These are phyloP conservation scores for Dione juno DNA, from an alignment of 2,888 invertebrate genomes.

Conservation along the genomic window DNA sequence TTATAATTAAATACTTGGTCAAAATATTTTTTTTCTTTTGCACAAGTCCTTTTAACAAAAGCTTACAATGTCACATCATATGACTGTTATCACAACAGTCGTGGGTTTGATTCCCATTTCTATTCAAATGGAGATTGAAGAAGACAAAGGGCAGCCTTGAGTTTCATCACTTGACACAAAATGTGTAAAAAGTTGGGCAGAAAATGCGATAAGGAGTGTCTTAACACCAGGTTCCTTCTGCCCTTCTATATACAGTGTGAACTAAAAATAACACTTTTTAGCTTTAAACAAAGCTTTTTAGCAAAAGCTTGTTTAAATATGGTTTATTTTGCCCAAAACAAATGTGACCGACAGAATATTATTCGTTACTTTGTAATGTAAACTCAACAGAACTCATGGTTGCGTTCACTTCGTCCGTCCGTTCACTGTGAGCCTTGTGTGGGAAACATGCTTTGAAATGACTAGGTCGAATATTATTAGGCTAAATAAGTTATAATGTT, in stretches of 20 bases:
- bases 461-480: slow-evolving; percentile 4
- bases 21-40: no score
- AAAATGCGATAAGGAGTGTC: background rate
- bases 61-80: no score
- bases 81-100: no score
- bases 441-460: slow-evolving; percentile 25
- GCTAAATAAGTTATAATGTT: background rate
- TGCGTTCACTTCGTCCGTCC: slow-evolving; percentile 36
- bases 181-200: background rate
- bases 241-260: background rate
- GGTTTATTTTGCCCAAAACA: background rate
- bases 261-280: background rate
- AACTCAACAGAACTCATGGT: slow-evolving; percentile 35
- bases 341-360: background rate
- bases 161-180: no score
- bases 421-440: slow-evolving; percentile 35
- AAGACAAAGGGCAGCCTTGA: no score
- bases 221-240: background rate
- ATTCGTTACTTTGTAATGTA: slow-evolving; percentile 22
- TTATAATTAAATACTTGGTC: no score
- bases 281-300: background rate
- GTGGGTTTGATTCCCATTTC: no score
- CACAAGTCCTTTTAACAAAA: no score
- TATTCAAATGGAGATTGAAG: no score
- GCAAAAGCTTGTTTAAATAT: background rate